Evolutionary conservation across 2,888 invertebrate species (phyloP).

Genomic region (Aleiodes testaceus): DNA sequence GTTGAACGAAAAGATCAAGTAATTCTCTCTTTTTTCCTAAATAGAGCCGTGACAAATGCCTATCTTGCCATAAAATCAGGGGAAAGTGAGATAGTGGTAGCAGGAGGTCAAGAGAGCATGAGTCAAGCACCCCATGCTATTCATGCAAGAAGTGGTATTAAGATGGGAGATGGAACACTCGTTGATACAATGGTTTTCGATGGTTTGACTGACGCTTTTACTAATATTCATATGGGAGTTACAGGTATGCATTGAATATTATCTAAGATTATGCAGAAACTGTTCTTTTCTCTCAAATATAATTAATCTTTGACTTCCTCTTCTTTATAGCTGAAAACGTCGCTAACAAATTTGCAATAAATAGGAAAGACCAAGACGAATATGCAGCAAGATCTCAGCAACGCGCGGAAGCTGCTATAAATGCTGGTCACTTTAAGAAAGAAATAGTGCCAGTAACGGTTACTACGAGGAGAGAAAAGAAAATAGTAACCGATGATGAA

Average conservation of each 20-base stretch:
- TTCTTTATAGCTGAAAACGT: constrained; percentile 81
- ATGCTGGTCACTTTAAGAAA: constrained; percentile 78
- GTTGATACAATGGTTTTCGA: constrained; percentile 81
- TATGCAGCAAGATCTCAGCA: constrained; percentile 81
- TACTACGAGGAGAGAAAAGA: constrained; percentile 72
- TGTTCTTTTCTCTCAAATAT: not conserved
- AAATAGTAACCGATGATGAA: constrained; percentile 79
- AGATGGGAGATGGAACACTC: constrained; percentile 79
- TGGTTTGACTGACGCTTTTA: constrained; percentile 84
- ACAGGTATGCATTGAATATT: constrained; percentile 75
- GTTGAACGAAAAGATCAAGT: constrained; percentile 2
- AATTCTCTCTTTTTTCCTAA: constrained; percentile 9
- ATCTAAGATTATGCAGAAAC: not conserved
- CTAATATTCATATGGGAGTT: constrained; percentile 84
- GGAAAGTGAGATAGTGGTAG: constrained; percentile 80
- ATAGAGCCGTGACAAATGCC: constrained; percentile 79
- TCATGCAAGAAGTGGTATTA: constrained; percentile 78
- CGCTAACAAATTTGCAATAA: constrained; percentile 79
- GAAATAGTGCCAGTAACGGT: constrained; percentile 83
- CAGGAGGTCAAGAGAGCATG: constrained; percentile 91
- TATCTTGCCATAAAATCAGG: constrained; percentile 80
- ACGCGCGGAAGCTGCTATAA: constrained; percentile 78
- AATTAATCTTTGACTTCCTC: not conserved
- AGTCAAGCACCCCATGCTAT: constrained; percentile 82
- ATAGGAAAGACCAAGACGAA: constrained; percentile 81